phyloP scores from a whole-genome alignment of 37 sponge, comb jelly and placozoan species.

The Tethya wilhelma region DNA sequence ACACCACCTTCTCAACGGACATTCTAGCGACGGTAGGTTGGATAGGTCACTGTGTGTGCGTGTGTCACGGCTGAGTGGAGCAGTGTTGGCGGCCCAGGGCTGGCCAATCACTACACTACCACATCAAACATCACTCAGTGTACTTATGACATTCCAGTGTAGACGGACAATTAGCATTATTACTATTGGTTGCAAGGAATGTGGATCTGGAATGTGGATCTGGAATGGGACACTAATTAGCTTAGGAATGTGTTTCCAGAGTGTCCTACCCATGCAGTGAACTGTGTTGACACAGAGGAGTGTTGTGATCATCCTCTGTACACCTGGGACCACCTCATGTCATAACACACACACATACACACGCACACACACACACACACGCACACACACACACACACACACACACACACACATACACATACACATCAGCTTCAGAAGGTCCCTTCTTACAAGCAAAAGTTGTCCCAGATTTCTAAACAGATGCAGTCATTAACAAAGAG shows the following conservation, averaged over 20 bases:
- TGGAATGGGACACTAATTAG: no score
- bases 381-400: not conserved
- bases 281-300: no score
- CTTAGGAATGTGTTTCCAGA: no score
- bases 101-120: not conserved
- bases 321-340: not conserved
- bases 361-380: not conserved
- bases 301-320: no score
- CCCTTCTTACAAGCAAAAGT: slow-evolving; percentile 46
- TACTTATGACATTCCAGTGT: no score
- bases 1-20: slow-evolving; percentile 12
- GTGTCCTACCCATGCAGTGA: no score
- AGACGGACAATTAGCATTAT: no score
- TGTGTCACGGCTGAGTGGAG: slow-evolving; percentile 12
- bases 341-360: not conserved
- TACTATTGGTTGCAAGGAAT: no score
- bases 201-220: no score
- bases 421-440: slow-evolving; percentile 48
- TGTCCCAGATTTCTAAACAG: slow-evolving; percentile 11
- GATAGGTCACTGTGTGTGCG: slow-evolving; percentile 27
- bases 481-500: slow-evolving; percentile 42
- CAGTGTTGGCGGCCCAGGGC: not conserved
- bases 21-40: slow-evolving; percentile 52
- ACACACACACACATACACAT: not conserved
- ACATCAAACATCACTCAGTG: not conserved